Percentiles rank a stretch among this genome's conserved stretches.
These are phyloP conservation scores for Phrynocephalus versicolor DNA, from an alignment of 2,113 vertebrate species.

Conservation along the genomic window DNA sequence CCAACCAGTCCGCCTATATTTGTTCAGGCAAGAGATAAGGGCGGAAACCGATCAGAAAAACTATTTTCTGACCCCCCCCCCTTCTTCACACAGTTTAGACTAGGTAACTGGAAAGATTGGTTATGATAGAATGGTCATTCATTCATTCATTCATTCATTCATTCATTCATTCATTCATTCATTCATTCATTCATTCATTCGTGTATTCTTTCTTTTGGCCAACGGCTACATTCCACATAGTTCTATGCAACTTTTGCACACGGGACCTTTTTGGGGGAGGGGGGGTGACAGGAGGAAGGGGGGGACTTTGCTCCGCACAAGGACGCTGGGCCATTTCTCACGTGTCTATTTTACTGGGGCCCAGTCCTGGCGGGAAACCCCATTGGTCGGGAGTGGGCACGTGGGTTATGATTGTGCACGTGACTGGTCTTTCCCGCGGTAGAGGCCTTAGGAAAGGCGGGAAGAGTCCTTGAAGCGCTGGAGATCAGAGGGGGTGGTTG, in stretches of 20 bases:
- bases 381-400: not conserved
- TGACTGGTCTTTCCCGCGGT: not conserved
- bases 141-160: too few relatives aligned
- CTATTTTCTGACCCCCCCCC: not conserved
- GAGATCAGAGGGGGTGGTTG: too few relatives aligned
- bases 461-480: not conserved
- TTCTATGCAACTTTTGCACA: not conserved
- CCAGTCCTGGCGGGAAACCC: not conserved
- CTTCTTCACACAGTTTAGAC: too few relatives aligned
- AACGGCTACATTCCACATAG: not conserved
- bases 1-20: too few relatives aligned
- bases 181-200: too few relatives aligned
- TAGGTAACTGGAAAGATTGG: too few relatives aligned
- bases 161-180: too few relatives aligned
- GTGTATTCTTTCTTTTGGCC: too few relatives aligned
- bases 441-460: too few relatives aligned
- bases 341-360: not conserved
- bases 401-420: not conserved
- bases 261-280: not conserved
- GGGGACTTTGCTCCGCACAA: not conserved
- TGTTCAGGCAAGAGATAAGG: too few relatives aligned
- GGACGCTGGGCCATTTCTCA: not conserved
- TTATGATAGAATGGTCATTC: too few relatives aligned
- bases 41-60: not conserved
- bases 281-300: not conserved